Percentiles rank a stretch among this genome's conserved stretches.
Conservation (phyloP, 53 echinoderm and acorn worm species). For the Crossaster papposus region DNA sequence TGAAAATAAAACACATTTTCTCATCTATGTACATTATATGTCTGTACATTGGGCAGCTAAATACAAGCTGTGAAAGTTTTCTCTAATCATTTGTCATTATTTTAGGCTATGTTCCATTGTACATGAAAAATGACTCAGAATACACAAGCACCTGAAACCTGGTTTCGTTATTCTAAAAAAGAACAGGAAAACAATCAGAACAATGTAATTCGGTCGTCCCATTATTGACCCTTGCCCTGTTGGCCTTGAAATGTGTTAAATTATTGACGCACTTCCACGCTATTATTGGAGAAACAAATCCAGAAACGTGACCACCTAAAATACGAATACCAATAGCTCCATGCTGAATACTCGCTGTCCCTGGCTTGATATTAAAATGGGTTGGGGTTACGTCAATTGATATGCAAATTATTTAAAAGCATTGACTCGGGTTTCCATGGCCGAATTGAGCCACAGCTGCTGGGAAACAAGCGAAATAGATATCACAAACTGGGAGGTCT, state of each 20-base stretch:
- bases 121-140: no score
- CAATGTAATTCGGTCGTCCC: neutral
- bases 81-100: no score
- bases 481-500: neutral
- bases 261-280: conserved; percentile 1
- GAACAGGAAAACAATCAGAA: neutral
- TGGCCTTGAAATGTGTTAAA: conserved; percentile 21
- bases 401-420: conserved; percentile 5
- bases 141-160: neutral
- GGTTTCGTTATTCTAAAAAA: neutral
- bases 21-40: no score
- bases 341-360: neutral
- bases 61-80: no score
- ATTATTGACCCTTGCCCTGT: neutral
- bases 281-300: neutral
- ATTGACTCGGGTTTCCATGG: neutral
- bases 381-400: neutral
- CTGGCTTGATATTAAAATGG: neutral
- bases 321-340: neutral
- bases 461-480: no score
- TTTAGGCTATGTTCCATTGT: no score
- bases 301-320: neutral
- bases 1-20: no score
- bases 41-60: no score
- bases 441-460: neutral